Evolutionary conservation across 2,797 vertebrate species (phyloP).

Genomic region (Tenualosa thibaudeaui): DNA sequence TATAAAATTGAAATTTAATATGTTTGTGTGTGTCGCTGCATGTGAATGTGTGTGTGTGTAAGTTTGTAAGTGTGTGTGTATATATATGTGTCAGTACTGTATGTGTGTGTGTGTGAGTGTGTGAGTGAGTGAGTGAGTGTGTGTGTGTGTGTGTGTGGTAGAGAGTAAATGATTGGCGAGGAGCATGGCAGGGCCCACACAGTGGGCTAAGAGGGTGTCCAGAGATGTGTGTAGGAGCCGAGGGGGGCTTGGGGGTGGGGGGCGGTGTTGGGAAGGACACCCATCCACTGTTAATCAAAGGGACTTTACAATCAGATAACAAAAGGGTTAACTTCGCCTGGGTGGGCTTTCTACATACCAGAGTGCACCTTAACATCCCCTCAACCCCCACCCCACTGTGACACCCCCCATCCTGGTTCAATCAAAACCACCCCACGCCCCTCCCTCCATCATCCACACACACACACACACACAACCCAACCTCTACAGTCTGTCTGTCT

Average conservation of each 20-base stretch:
- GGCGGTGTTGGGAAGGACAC: slow-evolving; percentile 41
- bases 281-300: slow-evolving; percentile 71
- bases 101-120: neutral
- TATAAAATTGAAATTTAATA: too few species aligned
- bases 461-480: too few species aligned
- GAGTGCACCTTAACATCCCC: slow-evolving; percentile 31
- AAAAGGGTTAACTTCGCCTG: slow-evolving; percentile 77
- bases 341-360: slow-evolving; percentile 67
- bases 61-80: neutral
- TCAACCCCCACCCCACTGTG: neutral
- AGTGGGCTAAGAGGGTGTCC: slow-evolving; percentile 43
- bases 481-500: neutral
- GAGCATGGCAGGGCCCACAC: slow-evolving; percentile 58
- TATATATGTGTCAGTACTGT: neutral
- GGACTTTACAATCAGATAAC: slow-evolving; percentile 75
- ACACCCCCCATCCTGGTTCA: slow-evolving; percentile 16
- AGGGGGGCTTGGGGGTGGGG: slow-evolving; percentile 7
- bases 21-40: too few species aligned
- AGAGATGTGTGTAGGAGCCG: slow-evolving; percentile 47
- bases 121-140: neutral
- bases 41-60: too few species aligned
- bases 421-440: neutral
- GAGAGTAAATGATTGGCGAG: slow-evolving; percentile 57
- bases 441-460: neutral
- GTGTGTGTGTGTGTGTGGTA: neutral